Evolutionary conservation across 2,888 invertebrate species (phyloP).

Genomic region (Calliphora vomitoria): DNA sequence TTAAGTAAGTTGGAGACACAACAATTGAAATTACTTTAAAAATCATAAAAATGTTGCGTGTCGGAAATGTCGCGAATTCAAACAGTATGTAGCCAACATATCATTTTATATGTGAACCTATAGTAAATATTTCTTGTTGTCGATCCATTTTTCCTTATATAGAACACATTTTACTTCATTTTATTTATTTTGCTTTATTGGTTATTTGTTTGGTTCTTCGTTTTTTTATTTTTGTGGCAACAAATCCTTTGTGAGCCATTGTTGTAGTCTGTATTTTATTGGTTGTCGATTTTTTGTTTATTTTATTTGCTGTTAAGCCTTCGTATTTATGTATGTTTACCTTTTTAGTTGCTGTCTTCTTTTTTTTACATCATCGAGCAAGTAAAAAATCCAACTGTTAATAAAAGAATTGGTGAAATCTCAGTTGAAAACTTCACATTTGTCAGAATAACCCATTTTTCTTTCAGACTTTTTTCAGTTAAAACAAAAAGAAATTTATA

Average conservation of each 20-base stretch:
- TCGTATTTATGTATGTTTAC: conserved; percentile 39
- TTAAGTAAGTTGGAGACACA: not conserved
- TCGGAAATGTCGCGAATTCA: conserved; percentile 67
- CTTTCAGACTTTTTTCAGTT: not conserved
- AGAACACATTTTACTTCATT: conserved; percentile 45
- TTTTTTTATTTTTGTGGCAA: conserved; percentile 23
- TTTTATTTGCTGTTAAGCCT: conserved; percentile 48
- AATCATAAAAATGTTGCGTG: conserved; percentile 70
- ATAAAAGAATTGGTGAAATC: conserved; percentile 60
- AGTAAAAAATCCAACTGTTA: not conserved
- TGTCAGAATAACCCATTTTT: conserved; percentile 65
- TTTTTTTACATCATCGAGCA: conserved; percentile 12
- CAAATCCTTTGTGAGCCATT: conserved; percentile 40
- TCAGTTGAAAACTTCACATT: conserved; percentile 58
- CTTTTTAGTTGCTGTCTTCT: conserved; percentile 36
- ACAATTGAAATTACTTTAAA: conserved; percentile 65
- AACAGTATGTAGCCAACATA: conserved; percentile 46
- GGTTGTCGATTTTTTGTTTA: conserved; percentile 46
- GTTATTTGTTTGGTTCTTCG: not conserved
- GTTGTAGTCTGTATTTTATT: conserved; percentile 59
- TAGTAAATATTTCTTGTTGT: conserved; percentile 33
- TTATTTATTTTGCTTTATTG: conserved; percentile 25
- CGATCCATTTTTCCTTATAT: conserved; percentile 66
- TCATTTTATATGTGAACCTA: conserved; percentile 29
- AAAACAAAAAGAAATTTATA: conserved; percentile 37